These are phyloP conservation scores for Zaprionus vittiger DNA, from an alignment of 1,140 invertebrate species.

Conservation along the genomic window DNA sequence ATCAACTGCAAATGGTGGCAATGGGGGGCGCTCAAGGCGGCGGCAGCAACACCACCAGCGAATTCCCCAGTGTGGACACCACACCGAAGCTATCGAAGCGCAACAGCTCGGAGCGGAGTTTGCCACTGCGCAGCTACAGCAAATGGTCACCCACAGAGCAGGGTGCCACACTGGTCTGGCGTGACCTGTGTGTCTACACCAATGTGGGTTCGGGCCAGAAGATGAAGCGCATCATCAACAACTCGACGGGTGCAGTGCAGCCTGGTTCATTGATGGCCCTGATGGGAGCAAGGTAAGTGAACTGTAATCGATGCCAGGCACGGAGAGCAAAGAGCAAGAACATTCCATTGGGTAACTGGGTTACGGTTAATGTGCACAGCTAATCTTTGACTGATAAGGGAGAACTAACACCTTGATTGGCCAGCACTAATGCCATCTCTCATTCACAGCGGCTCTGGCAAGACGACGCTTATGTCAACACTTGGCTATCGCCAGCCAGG, in stretches of 20 bases:
- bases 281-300: constrained; percentile 92
- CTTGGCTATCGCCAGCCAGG: constrained; percentile 91
- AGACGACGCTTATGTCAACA: constrained; percentile 96
- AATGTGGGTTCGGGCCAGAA: constrained; percentile 79
- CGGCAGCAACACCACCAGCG: constrained; percentile 31
- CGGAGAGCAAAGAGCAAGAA: neutral
- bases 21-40: constrained; percentile 5
- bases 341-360: constrained; percentile 35
- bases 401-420: neutral
- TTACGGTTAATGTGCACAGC: constrained; percentile 16
- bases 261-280: constrained; percentile 94
- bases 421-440: constrained; percentile 10
- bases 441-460: constrained; percentile 93
- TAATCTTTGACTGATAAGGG: constrained; percentile 31
- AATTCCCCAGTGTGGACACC: constrained; percentile 60
- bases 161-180: constrained; percentile 90
- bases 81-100: constrained; percentile 71
- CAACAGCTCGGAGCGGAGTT: constrained; percentile 75
- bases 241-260: constrained; percentile 90
- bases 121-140: constrained; percentile 84
- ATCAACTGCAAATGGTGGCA: constrained; percentile 59
- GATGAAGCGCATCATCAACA: constrained; percentile 90
- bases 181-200: constrained; percentile 89
- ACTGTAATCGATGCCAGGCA: constrained; percentile 46
- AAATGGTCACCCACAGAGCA: constrained; percentile 86